These are phyloP conservation scores for Heteronetta atricapilla DNA, from an alignment of 2,113 vertebrate genomes.

Conservation along the genomic window DNA sequence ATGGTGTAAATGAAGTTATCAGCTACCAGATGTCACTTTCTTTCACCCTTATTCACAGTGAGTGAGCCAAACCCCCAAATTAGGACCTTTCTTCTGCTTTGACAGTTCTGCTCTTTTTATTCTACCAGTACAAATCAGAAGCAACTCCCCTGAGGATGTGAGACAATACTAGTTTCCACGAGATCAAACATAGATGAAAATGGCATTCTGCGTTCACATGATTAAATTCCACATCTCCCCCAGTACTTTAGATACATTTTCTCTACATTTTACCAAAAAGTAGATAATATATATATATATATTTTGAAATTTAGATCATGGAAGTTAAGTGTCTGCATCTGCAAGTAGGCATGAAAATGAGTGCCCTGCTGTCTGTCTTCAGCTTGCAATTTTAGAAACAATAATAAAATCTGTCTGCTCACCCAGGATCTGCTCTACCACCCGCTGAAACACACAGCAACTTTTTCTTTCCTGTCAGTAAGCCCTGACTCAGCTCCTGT, in stretches of 20 bases:
- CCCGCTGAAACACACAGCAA: neutral
- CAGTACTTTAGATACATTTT: neutral
- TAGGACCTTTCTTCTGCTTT: neutral
- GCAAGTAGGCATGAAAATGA: neutral
- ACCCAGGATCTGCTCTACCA: neutral
- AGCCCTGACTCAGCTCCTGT: neutral
- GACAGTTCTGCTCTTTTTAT: neutral
- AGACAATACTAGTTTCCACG: neutral
- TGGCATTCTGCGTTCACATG: neutral
- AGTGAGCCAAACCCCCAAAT: neutral
- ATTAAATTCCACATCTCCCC: neutral
- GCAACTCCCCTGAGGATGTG: neutral
- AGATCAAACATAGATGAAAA: neutral
- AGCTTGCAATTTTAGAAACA: neutral
- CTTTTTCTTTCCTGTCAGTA: neutral
- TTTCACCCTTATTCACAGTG: neutral
- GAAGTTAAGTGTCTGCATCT: neutral
- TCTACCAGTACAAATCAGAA: neutral
- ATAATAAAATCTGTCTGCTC: neutral
- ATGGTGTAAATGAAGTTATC: neutral
- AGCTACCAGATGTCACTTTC: neutral
- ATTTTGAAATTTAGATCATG: neutral
- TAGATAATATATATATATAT: neutral
- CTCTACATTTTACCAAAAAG: neutral
- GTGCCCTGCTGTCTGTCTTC: neutral